Conservation (phyloP, 2,888 invertebrate genomes). For the Mystacides longicornis region DNA sequence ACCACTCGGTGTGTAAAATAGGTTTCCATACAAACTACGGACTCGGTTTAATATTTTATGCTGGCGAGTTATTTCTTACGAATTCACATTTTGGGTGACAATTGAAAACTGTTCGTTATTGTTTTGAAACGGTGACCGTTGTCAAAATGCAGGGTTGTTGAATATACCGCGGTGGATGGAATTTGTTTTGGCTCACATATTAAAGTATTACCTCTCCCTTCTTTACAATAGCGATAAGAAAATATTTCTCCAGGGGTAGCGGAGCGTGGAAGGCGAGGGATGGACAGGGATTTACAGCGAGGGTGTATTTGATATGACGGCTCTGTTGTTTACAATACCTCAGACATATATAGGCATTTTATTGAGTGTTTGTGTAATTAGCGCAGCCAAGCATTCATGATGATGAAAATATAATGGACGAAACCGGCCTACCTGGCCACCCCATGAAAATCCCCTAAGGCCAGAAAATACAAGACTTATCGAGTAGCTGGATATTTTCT, state of each 20-base stretch:
- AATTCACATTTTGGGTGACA: not conserved
- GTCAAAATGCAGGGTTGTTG: not conserved
- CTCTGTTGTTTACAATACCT: not conserved
- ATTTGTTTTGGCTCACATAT: constrained; percentile 27
- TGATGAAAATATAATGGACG: not conserved
- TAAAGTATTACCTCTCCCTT: constrained; percentile 24
- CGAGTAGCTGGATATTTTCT: too few species aligned
- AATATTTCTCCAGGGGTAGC: constrained; percentile 14
- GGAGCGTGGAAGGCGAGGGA: constrained; percentile 9
- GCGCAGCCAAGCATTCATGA: not conserved
- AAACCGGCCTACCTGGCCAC: too few species aligned
- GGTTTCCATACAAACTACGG: too few species aligned
- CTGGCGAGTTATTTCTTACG: not conserved
- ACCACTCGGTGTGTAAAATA: too few species aligned
- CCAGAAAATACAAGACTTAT: too few species aligned
- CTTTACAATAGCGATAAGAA: constrained; percentile 24
- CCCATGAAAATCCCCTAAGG: too few species aligned
- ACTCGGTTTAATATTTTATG: too few species aligned
- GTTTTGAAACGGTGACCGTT: not conserved
- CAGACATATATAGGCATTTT: not conserved
- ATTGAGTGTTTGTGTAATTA: not conserved
- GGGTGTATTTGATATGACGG: not conserved
- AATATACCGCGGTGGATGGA: constrained; percentile 13
- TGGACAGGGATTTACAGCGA: constrained; percentile 12
- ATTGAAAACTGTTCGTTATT: not conserved